A percentile compares a stretch with the other conserved stretches of the same genome.
Conservation (phyloP, 2,888 invertebrate genomes). For the Leucophenga maculata region DNA sequence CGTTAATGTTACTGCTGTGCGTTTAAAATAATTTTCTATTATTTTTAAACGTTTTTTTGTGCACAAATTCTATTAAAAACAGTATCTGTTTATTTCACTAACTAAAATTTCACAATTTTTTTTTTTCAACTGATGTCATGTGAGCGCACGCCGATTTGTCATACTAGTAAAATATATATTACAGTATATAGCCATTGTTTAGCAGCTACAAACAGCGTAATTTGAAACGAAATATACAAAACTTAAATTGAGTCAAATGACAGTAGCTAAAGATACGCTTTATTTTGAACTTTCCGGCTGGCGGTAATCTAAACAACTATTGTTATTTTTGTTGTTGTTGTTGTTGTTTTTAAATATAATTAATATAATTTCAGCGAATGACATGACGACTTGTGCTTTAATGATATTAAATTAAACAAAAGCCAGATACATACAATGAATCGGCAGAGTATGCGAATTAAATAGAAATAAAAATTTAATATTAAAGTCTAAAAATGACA, state of each 20-base stretch:
- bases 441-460: neutral
- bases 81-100: too few species aligned
- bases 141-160: slow-evolving; percentile 18
- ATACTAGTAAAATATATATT: neutral
- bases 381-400: slow-evolving; percentile 22
- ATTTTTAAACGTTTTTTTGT: too few species aligned
- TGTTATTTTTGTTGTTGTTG: slow-evolving; percentile 15
- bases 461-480: slow-evolving; percentile 9
- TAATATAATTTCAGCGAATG: slow-evolving; percentile 30
- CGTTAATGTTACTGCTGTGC: too few species aligned
- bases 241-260: neutral
- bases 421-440: neutral
- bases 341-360: slow-evolving; percentile 30
- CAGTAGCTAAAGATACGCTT: neutral
- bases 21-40: too few species aligned
- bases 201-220: neutral
- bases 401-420: slow-evolving; percentile 23
- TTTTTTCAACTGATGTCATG: slow-evolving; percentile 36
- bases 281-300: slow-evolving; percentile 2
- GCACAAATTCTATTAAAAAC: too few species aligned
- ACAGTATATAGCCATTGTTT: neutral
- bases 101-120: slow-evolving; percentile 31
- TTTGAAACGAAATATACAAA: neutral
- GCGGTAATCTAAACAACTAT: neutral
- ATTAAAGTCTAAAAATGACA: slow-evolving; percentile 12